phyloP scores from a whole-genome alignment of 2,888 invertebrate species.

The Fabriciana adippe region DNA sequence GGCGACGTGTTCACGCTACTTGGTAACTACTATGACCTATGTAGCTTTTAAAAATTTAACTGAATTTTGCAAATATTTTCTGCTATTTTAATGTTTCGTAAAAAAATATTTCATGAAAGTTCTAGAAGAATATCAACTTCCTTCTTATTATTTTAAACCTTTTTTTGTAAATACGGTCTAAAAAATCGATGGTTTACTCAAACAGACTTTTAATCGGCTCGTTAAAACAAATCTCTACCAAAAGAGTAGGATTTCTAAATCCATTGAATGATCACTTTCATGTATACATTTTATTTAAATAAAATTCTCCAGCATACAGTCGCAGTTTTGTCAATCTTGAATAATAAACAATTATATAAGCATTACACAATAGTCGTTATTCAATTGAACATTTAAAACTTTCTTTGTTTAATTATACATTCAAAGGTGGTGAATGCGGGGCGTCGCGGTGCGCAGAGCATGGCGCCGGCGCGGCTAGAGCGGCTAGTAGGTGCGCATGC shows the following conservation, averaged over 20 bases:
- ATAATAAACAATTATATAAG: constrained; percentile 8
- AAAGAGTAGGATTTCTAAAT: too few relatives aligned
- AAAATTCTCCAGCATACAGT: too few relatives aligned
- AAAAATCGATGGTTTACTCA: background rate
- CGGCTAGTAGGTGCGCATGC: constrained; percentile 84
- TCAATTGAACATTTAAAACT: constrained; percentile 5
- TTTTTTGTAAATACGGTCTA: background rate
- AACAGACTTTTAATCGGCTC: too few relatives aligned
- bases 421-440: constrained; percentile 64
- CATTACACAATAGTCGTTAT: constrained; percentile 10
- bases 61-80: constrained; percentile 17
- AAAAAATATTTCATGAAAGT: too few relatives aligned
- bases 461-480: constrained; percentile 58
- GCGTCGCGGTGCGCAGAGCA: constrained; percentile 69
- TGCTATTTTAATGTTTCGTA: too few relatives aligned
- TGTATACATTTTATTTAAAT: too few relatives aligned
- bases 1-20: constrained; percentile 73
- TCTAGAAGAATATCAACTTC: too few relatives aligned
- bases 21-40: constrained; percentile 47
- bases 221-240: too few relatives aligned
- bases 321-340: background rate
- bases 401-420: constrained; percentile 33
- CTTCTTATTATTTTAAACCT: too few relatives aligned
- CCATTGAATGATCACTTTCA: too few relatives aligned
- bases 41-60: too few relatives aligned